These are phyloP conservation scores for Portevinia maculata DNA, from an alignment of 2,888 invertebrate species.

Conservation along the genomic window DNA sequence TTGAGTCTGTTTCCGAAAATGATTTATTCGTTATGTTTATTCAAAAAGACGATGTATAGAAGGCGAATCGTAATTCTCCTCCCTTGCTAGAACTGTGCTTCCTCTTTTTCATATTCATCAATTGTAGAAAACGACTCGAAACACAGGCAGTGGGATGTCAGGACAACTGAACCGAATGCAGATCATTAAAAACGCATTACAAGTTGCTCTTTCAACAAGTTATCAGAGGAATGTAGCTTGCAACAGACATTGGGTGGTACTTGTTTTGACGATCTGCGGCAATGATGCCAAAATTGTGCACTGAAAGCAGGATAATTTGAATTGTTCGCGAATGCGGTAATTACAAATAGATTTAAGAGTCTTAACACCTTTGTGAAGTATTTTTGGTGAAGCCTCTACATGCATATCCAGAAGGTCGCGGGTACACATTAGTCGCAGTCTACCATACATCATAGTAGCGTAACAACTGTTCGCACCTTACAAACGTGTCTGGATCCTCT, in stretches of 20 bases:
- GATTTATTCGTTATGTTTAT: conserved; percentile 71
- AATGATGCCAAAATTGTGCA: too few relatives aligned
- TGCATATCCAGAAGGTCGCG: too few relatives aligned
- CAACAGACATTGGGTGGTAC: conserved; percentile 8
- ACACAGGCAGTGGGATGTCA: not conserved
- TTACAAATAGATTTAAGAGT: too few relatives aligned
- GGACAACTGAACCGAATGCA: conserved; percentile 31
- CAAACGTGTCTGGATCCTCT: too few relatives aligned
- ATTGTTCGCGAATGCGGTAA: too few relatives aligned
- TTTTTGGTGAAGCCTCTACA: too few relatives aligned
- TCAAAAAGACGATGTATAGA: conserved; percentile 20
- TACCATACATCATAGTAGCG: too few relatives aligned
- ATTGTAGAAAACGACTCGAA: conserved; percentile 49
- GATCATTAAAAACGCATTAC: conserved; percentile 74
- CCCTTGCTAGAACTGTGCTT: conserved; percentile 42
- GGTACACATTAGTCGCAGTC: too few relatives aligned
- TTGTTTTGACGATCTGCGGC: not conserved
- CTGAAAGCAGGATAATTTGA: too few relatives aligned
- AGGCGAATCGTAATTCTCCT: conserved; percentile 58
- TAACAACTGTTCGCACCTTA: too few relatives aligned
- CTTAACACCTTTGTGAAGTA: too few relatives aligned
- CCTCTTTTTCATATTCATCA: conserved; percentile 63
- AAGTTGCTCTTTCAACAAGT: conserved; percentile 60
- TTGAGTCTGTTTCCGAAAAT: conserved; percentile 70
- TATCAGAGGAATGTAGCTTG: conserved; percentile 29